Evolutionary conservation across 53 echinoderm and acorn worm species (phyloP), one percentile per base, ranked within the genome.

Genomic region (Apostichopus leukothele): DNA sequence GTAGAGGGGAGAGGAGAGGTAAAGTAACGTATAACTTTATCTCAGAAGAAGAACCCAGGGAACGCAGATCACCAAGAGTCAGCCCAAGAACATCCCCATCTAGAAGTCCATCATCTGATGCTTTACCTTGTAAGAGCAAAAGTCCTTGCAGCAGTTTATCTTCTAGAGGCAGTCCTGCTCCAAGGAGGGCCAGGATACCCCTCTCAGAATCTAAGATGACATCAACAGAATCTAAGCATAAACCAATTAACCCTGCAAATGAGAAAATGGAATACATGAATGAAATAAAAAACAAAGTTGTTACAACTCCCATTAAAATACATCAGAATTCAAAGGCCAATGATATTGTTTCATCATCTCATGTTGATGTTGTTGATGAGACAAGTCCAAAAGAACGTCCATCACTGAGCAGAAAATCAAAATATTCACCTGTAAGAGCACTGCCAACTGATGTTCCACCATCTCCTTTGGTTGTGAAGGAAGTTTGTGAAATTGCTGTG

Each of bases 31-130:
- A 53, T 14, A 61, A 27, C 13, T 22, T 60, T 11, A 61, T 84
- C 25, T 84, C 84, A 61, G 84, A 84, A 84, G 61, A 84, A 60
- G 60, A 4, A 22, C 20, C 84, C 26, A 84, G 60, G 60, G 75
- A 75, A 9, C 9, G 21, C 14, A 75, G 75, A 75, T 75, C 75
- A 4, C 3, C 39, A 39, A 39, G 39, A 39, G 39, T 39, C 39
- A 39, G 39, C 39, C 84, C 84, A 57, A 18, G 66, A 20, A 9
- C 19, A 20, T 60, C 60, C 60, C 84, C 84, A 1, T 16, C 16
- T 7, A 26, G 23, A 22, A 61, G 66, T 11, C 16, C 16, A 63
- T 63, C 63, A 6, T 63, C 63, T 63, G 55, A 26, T 22, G 23
- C 63, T 5, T 53, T 6, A 59, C 61, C 84, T 59, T 59, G 55